Conservation (phyloP, 2,888 invertebrate species). For the Sarcophaga rosellei region DNA sequence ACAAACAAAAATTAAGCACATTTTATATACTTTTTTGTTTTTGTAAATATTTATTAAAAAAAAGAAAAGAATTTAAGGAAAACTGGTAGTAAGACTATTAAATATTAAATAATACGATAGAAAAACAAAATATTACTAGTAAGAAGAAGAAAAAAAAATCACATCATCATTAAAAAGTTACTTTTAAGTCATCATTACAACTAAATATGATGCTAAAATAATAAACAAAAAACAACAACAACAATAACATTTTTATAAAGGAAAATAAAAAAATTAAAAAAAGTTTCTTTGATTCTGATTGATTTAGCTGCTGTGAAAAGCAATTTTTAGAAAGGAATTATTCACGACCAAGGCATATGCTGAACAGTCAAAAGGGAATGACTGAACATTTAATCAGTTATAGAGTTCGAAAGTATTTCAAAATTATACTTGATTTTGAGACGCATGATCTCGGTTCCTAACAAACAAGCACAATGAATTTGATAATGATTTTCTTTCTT, state of each 20-base stretch:
- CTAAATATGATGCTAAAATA: conserved; percentile 18
- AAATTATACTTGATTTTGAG: too few species aligned
- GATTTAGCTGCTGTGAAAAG: too few species aligned
- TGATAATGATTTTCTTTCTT: too few species aligned
- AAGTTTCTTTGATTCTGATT: too few species aligned
- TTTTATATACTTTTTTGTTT: conserved; percentile 35
- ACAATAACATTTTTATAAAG: conserved; percentile 10
- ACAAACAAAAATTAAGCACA: conserved; percentile 49
- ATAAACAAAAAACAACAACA: conserved; percentile 60
- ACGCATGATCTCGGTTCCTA: too few species aligned
- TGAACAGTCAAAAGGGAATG: too few species aligned
- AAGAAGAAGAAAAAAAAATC: conserved; percentile 9
- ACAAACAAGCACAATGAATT: too few species aligned
- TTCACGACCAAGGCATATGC: too few species aligned
- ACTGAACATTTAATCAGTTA: too few species aligned
- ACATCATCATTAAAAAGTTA: neutral
- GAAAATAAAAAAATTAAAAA: too few species aligned
- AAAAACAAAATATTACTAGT: neutral
- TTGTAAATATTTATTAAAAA: conserved; percentile 58
- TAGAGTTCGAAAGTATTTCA: too few species aligned
- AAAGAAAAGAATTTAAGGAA: conserved; percentile 44
- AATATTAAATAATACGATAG: conserved; percentile 2
- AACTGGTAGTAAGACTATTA: conserved; percentile 66
- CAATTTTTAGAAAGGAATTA: too few species aligned
- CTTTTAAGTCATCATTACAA: neutral